A percentile compares a stretch with the other conserved stretches of the same genome.
phyloP scores from a whole-genome alignment of 1,140 invertebrate species.

The Euschistus heros region DNA sequence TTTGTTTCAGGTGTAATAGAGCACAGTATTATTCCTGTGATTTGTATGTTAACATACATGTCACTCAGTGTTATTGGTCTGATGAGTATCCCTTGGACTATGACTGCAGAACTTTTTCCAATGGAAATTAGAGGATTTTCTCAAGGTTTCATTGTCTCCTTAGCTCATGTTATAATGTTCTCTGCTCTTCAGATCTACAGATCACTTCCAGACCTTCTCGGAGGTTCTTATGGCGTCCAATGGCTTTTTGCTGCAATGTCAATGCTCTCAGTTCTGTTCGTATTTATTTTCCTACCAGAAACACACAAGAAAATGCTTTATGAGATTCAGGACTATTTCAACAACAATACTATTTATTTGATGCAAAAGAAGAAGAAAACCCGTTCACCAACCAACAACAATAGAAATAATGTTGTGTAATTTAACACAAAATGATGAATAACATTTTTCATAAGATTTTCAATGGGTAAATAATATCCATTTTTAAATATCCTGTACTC shows the following conservation, averaged over 20 bases:
- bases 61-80: slow-evolving; percentile 45
- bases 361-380: slow-evolving; percentile 4
- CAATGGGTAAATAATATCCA: too few relatives aligned
- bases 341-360: slow-evolving; percentile 33
- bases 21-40: slow-evolving; percentile 33
- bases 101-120: slow-evolving; percentile 49
- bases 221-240: slow-evolving; percentile 48
- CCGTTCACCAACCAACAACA: not conserved
- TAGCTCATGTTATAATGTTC: slow-evolving; percentile 46
- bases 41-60: slow-evolving; percentile 43
- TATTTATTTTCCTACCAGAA: slow-evolving; percentile 54
- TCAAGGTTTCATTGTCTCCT: slow-evolving; percentile 39
- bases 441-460: too few relatives aligned
- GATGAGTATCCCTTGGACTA: slow-evolving; percentile 48
- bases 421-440: too few relatives aligned
- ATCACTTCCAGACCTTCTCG: slow-evolving; percentile 37
- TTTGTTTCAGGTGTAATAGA: slow-evolving; percentile 22
- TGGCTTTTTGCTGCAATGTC: slow-evolving; percentile 58
- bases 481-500: too few relatives aligned
- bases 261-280: slow-evolving; percentile 44
- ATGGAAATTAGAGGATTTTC: slow-evolving; percentile 47
- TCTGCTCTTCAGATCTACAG: slow-evolving; percentile 41
- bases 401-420: slow-evolving; percentile 13
- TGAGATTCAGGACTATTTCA: slow-evolving; percentile 54
- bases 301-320: slow-evolving; percentile 56